Conservation (phyloP, 2,888 invertebrate species). For the Spilosoma lubricipeda region DNA sequence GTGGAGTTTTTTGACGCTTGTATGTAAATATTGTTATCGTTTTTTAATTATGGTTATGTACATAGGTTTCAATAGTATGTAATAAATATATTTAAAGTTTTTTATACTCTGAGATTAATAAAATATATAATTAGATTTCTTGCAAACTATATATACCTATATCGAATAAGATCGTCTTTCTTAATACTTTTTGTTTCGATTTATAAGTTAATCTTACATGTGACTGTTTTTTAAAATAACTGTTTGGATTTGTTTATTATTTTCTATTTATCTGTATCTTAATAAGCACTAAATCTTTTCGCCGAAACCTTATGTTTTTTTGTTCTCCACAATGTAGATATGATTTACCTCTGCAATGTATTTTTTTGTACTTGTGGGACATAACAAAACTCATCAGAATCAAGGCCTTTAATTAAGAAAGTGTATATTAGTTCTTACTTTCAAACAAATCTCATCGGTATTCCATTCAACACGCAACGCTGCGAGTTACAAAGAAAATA, state of each 20-base stretch:
- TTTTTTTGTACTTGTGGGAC: background rate
- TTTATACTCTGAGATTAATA: no score
- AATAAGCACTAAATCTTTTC: background rate
- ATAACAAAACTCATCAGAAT: background rate
- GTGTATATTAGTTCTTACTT: background rate
- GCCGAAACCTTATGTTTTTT: background rate
- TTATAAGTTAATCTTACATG: background rate
- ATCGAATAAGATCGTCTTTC: background rate
- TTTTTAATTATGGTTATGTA: no score
- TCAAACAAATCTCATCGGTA: slow-evolving; percentile 8
- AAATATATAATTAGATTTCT: background rate
- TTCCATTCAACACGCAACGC: slow-evolving; percentile 7
- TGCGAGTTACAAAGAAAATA: slow-evolving; percentile 19
- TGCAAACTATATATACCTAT: background rate
- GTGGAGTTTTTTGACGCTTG: no score
- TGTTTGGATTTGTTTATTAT: background rate
- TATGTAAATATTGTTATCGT: no score
- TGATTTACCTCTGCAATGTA: background rate
- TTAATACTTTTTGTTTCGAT: background rate
- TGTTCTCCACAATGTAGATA: background rate
- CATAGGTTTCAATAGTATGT: no score
- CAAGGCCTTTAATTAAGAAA: background rate
- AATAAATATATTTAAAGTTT: no score
- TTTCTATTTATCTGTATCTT: background rate
- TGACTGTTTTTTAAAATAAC: background rate